Conservation (phyloP, 2,113 vertebrate genomes). For the Burhinus oedicnemus region DNA sequence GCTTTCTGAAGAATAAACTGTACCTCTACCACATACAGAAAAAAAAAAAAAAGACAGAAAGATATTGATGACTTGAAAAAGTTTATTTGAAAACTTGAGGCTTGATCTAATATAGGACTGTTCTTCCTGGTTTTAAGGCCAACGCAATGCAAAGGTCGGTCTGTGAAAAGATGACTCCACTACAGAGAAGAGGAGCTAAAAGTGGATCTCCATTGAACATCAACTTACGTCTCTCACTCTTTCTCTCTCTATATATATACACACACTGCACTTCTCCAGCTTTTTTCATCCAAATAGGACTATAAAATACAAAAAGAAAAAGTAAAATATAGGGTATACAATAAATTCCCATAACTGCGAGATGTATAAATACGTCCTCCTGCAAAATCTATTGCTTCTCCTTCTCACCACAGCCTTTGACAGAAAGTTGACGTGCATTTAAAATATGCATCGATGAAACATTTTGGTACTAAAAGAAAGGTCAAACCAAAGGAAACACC, state of each 20-base stretch:
- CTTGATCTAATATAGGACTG: neutral
- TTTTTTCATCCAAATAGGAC: neutral
- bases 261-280: neutral
- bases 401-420: neutral
- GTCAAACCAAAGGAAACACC: neutral
- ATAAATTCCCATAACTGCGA: neutral
- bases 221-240: neutral
- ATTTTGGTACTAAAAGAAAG: neutral
- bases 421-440: neutral
- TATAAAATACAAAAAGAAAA: neutral
- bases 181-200: neutral
- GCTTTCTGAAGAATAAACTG: neutral
- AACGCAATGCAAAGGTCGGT: neutral
- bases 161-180: neutral
- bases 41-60: neutral
- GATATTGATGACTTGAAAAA: neutral
- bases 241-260: neutral
- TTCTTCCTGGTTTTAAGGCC: neutral
- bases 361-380: neutral
- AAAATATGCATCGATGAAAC: neutral
- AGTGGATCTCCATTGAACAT: neutral
- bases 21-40: neutral
- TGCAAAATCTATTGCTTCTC: neutral
- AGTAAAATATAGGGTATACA: neutral
- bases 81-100: neutral